Conservation (phyloP, 1,140 invertebrate genomes). For the Samia ricini region DNA sequence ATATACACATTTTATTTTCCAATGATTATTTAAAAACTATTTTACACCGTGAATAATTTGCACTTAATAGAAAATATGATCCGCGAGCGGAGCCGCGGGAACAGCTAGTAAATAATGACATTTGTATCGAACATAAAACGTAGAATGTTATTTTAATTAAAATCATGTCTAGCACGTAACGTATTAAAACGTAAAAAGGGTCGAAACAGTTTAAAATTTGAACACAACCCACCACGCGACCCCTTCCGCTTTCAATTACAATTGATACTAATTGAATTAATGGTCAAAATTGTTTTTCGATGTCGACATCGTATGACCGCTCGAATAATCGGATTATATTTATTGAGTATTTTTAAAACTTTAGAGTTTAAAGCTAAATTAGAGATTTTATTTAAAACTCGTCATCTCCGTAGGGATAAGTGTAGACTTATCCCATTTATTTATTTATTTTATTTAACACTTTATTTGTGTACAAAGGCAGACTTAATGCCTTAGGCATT, state of each 20-base stretch:
- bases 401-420: no score
- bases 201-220: not conserved
- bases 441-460: no score
- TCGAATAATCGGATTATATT: slow-evolving; percentile 55
- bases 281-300: slow-evolving; percentile 48
- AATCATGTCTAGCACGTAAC: slow-evolving; percentile 6
- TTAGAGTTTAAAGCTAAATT: no score
- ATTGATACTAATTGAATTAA: slow-evolving; percentile 56
- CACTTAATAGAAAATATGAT: no score
- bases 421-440: no score
- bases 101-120: not conserved
- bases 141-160: slow-evolving; percentile 6
- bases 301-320: slow-evolving; percentile 32
- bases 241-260: slow-evolving; percentile 31
- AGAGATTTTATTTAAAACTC: no score
- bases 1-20: no score
- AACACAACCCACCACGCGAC: not conserved
- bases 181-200: not conserved
- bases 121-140: not conserved
- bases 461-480: no score
- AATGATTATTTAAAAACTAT: no score
- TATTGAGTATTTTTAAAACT: slow-evolving; percentile 26
- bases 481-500: no score
- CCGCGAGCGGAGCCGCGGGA: no score
- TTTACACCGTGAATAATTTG: no score